A percentile compares a stretch with the other conserved stretches of the same genome.
These are phyloP conservation scores for Leucozona laternaria DNA, from an alignment of 2,888 invertebrate genomes.

Conservation along the genomic window DNA sequence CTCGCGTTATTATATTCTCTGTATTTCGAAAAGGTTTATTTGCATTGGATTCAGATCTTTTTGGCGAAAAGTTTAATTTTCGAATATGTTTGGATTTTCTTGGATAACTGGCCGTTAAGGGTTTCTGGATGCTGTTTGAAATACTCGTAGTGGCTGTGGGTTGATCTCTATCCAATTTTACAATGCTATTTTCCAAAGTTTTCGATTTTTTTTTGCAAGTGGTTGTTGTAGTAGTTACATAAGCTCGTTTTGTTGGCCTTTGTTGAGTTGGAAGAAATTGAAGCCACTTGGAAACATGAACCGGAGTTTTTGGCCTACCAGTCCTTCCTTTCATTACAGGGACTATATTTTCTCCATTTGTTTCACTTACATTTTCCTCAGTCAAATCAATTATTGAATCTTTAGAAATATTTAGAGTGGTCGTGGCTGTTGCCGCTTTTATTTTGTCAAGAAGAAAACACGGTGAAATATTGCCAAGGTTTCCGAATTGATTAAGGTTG, in stretches of 20 bases:
- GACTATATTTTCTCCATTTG: neutral
- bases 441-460: conserved; percentile 7
- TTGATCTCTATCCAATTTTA: conserved; percentile 30
- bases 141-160: neutral
- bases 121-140: neutral
- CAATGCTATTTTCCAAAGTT: conserved; percentile 29
- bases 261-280: conserved; percentile 38
- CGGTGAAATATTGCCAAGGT: conserved; percentile 27
- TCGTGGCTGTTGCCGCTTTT: neutral
- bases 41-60: neutral
- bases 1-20: neutral
- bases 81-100: neutral
- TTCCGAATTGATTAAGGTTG: neutral
- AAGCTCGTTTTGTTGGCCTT: neutral
- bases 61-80: neutral
- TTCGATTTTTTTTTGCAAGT: neutral
- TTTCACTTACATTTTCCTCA: neutral
- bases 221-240: neutral
- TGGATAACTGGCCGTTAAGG: neutral
- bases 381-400: conserved; percentile 50
- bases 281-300: conserved; percentile 47
- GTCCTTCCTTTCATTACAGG: neutral
- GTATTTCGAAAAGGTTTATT: conserved; percentile 15
- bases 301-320: neutral
- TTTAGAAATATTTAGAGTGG: no score